A percentile compares a stretch with the other conserved stretches of the same genome.
phyloP scores from a whole-genome alignment of 1,140 invertebrate species.

The Microplitis mediator region DNA sequence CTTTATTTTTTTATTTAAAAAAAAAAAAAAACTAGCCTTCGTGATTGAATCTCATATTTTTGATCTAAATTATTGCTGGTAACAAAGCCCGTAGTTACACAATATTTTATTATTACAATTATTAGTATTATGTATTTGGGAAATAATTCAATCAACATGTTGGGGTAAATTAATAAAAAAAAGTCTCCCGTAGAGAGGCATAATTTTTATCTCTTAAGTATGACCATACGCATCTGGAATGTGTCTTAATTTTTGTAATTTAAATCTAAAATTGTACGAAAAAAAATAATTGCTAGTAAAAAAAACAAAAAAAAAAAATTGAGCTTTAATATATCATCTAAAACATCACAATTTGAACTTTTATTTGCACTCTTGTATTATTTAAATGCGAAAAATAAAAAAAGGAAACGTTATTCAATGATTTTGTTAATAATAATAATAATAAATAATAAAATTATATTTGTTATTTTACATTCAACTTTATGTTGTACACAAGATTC shows the following conservation, averaged over 20 bases:
- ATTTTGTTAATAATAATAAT: no score
- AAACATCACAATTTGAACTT: background rate
- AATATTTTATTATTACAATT: no score
- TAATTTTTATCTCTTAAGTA: slow-evolving; percentile 14
- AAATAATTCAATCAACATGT: background rate
- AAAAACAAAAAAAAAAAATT: slow-evolving; percentile 4
- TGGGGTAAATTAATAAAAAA: background rate
- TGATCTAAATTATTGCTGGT: no score
- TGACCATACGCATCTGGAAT: slow-evolving; percentile 27
- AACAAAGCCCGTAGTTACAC: no score
- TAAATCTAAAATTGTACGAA: slow-evolving; percentile 11
- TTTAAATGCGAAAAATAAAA: background rate
- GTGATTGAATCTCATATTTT: no score
- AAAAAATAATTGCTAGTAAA: background rate
- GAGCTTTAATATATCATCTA: slow-evolving; percentile 24
- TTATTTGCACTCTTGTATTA: background rate
- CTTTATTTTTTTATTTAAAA: no score
- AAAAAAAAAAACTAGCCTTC: no score
- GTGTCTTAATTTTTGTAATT: slow-evolving; percentile 31
- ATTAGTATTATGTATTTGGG: no score
- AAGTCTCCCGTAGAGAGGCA: background rate
- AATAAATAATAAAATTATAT: background rate
- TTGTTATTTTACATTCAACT: no score
- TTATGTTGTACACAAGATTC: no score
- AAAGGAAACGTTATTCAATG: no score